phyloP scores from a whole-genome alignment of 2,113 vertebrate genomes.

The Alaudala cheleensis region DNA sequence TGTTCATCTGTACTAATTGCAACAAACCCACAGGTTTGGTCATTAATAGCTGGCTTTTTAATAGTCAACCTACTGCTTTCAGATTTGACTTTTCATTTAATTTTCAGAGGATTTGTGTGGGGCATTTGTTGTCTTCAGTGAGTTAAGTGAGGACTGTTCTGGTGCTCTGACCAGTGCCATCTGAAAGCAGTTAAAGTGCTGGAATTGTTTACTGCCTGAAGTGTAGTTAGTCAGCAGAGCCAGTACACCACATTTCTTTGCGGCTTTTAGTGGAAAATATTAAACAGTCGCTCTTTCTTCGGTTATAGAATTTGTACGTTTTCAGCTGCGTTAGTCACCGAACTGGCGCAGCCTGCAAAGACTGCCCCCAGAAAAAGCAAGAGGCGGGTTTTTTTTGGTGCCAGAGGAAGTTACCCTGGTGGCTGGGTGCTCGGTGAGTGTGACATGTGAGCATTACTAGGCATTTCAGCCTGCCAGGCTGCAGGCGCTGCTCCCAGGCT shows the following conservation, averaged over 20 bases:
- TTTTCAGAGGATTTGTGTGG: background rate
- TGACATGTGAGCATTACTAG: constrained; percentile 80
- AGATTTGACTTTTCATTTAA: background rate
- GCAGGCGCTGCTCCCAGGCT: constrained; percentile 68
- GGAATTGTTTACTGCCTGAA: constrained; percentile 75
- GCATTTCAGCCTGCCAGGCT: constrained; percentile 74
- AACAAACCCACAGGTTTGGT: background rate
- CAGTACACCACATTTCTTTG: constrained; percentile 74
- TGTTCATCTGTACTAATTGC: background rate
- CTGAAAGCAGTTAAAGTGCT: constrained; percentile 73
- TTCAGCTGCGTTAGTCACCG: constrained; percentile 76
- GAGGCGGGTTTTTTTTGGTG: constrained; percentile 13
- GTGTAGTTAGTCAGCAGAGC: constrained; percentile 73
- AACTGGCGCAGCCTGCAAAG: constrained; percentile 68
- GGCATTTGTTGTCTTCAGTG: background rate
- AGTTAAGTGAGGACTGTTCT: constrained; percentile 19
- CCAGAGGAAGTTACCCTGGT: constrained; percentile 75
- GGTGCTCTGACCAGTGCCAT: constrained; percentile 52
- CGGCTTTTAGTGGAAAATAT: constrained; percentile 81
- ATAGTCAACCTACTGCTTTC: background rate
- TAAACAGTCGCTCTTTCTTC: constrained; percentile 72
- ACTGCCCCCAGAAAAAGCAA: constrained; percentile 39
- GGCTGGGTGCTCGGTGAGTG: constrained; percentile 71
- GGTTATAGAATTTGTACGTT: constrained; percentile 70
- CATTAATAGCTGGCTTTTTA: background rate